phyloP scores from a whole-genome alignment of 1,140 invertebrate species.

The Drosophila triauraria region DNA sequence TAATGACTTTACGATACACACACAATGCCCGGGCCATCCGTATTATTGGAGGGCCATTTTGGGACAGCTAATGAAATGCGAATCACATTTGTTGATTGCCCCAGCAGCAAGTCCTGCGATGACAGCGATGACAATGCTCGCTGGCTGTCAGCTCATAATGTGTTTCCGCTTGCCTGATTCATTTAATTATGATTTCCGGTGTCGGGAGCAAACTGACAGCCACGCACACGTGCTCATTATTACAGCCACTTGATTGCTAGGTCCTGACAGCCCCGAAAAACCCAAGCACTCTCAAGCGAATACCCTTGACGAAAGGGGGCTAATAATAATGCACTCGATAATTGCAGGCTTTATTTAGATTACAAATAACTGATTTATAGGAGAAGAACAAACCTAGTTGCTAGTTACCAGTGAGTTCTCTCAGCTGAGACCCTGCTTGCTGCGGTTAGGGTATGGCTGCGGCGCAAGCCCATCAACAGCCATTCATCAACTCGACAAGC shows the following conservation, averaged over 20 bases:
- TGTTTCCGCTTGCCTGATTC: conserved; percentile 71
- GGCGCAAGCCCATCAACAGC: conserved; percentile 57
- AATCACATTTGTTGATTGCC: conserved; percentile 37
- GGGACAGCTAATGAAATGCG: conserved; percentile 18
- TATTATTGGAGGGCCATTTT: background rate
- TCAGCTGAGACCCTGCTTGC: background rate
- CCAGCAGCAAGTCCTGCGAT: background rate
- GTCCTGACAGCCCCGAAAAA: conserved; percentile 14
- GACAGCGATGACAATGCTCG: conserved; percentile 10
- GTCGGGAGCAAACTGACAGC: conserved; percentile 11
- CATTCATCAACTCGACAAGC: conserved; percentile 70
- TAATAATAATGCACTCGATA: background rate
- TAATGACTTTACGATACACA: conserved; percentile 21
- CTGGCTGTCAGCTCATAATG: conserved; percentile 36
- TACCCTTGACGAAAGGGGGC: background rate
- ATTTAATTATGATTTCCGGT: conserved; percentile 79
- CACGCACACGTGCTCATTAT: conserved; percentile 44
- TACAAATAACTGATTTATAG: no score
- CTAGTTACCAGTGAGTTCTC: no score
- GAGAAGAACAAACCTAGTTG: no score
- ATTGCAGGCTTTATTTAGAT: no score
- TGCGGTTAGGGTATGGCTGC: conserved; percentile 21
- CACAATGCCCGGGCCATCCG: background rate
- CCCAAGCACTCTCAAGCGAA: background rate
- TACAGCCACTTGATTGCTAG: conserved; percentile 60